Conservation (phyloP, 2,888 invertebrate genomes). For the Diarsia rubi region DNA sequence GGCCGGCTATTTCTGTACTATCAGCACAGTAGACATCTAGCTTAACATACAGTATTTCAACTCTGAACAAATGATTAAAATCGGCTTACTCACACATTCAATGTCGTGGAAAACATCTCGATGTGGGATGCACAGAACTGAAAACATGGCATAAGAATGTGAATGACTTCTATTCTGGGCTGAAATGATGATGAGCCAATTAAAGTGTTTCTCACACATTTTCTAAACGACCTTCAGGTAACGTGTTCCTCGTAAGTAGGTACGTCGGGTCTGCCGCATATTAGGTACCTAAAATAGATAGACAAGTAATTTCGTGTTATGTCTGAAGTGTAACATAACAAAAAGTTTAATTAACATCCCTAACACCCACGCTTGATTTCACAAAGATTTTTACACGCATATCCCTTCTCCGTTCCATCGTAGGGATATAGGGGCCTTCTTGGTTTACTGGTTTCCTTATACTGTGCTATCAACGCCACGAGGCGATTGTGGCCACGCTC, state of each 20-base stretch:
- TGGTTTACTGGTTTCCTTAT: slow-evolving; percentile 4
- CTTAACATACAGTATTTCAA: not conserved
- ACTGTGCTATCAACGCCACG: slow-evolving; percentile 65
- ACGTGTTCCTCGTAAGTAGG: not conserved
- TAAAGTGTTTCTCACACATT: not conserved
- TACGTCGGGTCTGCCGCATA: not conserved
- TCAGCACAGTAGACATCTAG: slow-evolving; percentile 50
- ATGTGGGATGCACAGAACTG: not conserved
- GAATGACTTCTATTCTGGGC: not conserved
- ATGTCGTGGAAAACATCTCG: not conserved
- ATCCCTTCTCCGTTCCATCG: not conserved
- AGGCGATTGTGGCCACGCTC: slow-evolving; percentile 47
- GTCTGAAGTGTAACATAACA: not conserved
- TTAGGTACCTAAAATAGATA: too few relatives aligned
- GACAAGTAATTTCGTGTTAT: not conserved
- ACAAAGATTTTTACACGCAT: not conserved
- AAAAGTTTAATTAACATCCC: not conserved
- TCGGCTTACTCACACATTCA: not conserved
- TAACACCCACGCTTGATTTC: not conserved
- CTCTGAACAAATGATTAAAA: not conserved
- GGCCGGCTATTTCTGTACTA: slow-evolving; percentile 74
- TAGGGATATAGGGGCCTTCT: not conserved
- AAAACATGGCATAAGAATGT: not conserved
- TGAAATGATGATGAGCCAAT: not conserved
- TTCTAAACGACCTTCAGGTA: not conserved